Percentiles rank a stretch among this genome's conserved stretches.
phyloP scores from a whole-genome alignment of 2,113 vertebrate genomes.

The Gallinago jamesoni region DNA sequence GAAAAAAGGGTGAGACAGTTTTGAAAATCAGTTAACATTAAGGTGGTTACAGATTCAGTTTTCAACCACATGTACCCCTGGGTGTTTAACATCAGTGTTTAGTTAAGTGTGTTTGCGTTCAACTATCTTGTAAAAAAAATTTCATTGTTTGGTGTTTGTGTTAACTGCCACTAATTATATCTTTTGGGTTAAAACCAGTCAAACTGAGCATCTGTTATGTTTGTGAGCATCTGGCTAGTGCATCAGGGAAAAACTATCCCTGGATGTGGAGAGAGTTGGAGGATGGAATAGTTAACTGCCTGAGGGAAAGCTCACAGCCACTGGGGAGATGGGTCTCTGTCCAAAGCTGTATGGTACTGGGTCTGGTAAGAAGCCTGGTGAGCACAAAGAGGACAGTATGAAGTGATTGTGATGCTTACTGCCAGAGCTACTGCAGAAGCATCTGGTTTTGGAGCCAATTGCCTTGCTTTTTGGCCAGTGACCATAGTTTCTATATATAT shows the following conservation, averaged over 20 bases:
- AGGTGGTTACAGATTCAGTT: not conserved
- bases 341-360: not conserved
- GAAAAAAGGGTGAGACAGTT: not conserved
- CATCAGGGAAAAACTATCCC: not conserved
- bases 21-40: not conserved
- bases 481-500: not conserved
- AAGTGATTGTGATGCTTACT: not conserved
- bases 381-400: not conserved
- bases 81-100: not conserved
- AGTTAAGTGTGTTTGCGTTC: not conserved
- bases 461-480: not conserved
- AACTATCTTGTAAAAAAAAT: not conserved
- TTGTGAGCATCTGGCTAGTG: constrained; percentile 33
- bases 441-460: not conserved
- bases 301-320: not conserved
- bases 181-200: constrained; percentile 37
- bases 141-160: not conserved
- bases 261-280: not conserved
- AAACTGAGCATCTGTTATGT: constrained; percentile 18
- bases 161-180: constrained; percentile 5
- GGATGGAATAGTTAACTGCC: not conserved
- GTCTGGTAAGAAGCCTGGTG: not conserved
- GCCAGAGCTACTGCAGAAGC: not conserved
- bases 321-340: not conserved
- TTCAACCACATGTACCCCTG: not conserved